Percentiles rank a stretch among this genome's conserved stretches.
Evolutionary conservation across 2,113 vertebrate genomes (phyloP).

Genomic region (Conger conger): DNA sequence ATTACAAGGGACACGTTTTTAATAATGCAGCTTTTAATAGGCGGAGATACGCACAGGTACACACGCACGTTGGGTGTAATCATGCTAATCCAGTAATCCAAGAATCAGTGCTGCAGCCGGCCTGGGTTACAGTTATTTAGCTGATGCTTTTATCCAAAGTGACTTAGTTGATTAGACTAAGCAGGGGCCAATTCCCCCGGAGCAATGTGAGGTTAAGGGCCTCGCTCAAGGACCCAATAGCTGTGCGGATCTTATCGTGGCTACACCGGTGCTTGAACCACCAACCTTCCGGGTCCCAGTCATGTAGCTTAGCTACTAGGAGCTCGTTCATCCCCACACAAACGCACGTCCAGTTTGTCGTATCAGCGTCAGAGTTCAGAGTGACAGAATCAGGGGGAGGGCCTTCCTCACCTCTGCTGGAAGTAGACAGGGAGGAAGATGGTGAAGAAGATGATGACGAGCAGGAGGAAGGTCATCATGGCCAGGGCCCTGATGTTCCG

Average conservation of each 20-base stretch:
- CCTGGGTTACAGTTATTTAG: neutral
- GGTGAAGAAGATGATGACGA: conserved; percentile 27
- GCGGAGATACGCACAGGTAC: neutral
- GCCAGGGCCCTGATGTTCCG: conserved; percentile 18
- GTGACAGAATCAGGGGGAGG: neutral
- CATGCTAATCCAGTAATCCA: neutral
- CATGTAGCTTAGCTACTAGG: too few relatives aligned
- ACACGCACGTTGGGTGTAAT: neutral
- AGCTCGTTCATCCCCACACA: too few relatives aligned
- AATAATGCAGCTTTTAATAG: neutral
- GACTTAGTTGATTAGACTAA: too few relatives aligned
- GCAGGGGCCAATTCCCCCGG: too few relatives aligned
- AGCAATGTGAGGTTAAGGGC: too few relatives aligned
- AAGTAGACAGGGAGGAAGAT: conserved; percentile 32
- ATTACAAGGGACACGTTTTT: neutral
- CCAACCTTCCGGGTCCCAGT: too few relatives aligned
- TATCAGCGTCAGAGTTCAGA: neutral
- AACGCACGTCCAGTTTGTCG: too few relatives aligned
- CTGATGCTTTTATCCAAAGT: too few relatives aligned
- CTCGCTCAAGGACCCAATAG: too few relatives aligned
- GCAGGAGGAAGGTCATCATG: neutral
- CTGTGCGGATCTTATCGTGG: too few relatives aligned
- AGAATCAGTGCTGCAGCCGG: neutral
- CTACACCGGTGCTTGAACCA: too few relatives aligned
- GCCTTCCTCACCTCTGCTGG: neutral